Percentiles rank a stretch among this genome's conserved stretches.
phyloP scores from a whole-genome alignment of 2,888 invertebrate genomes.

The Drosophila greeni region DNA sequence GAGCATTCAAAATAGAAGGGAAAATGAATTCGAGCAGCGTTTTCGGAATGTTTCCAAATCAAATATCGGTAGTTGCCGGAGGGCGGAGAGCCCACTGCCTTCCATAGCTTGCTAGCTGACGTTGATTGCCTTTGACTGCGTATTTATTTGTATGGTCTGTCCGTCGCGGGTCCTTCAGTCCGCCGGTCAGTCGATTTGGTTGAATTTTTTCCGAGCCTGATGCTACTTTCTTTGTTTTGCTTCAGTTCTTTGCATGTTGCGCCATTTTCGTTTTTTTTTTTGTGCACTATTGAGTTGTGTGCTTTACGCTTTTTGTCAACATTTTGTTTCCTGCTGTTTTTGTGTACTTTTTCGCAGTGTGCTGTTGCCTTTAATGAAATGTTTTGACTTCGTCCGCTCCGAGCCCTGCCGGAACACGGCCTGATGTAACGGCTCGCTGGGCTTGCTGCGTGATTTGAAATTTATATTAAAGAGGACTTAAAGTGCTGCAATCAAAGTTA shows the following conservation, averaged over 20 bases:
- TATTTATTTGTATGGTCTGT: conserved; percentile 66
- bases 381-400: conserved; percentile 52
- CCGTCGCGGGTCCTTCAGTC: conserved; percentile 15
- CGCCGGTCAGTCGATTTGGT: conserved; percentile 29
- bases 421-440: background rate
- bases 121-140: conserved; percentile 73
- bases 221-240: conserved; percentile 50
- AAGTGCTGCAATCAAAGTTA: conserved; percentile 3
- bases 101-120: conserved; percentile 35
- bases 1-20: conserved; percentile 50
- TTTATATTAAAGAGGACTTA: conserved; percentile 26
- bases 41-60: conserved; percentile 72
- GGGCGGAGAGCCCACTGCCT: conserved; percentile 29
- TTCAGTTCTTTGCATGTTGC: conserved; percentile 29
- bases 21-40: conserved; percentile 55
- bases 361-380: conserved; percentile 63
- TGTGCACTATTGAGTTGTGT: conserved; percentile 54
- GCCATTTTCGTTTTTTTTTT: conserved; percentile 41
- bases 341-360: conserved; percentile 46
- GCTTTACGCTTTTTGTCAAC: conserved; percentile 63
- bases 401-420: background rate
- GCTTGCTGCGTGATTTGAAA: conserved; percentile 6
- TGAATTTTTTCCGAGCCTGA: conserved; percentile 34
- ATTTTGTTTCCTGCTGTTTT: conserved; percentile 55
- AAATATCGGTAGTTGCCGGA: conserved; percentile 68